Evolutionary conservation across 2,797 vertebrate species (phyloP), one percentile per base, ranked within the genome.

Genomic region (Nyctibius grandis): DNA sequence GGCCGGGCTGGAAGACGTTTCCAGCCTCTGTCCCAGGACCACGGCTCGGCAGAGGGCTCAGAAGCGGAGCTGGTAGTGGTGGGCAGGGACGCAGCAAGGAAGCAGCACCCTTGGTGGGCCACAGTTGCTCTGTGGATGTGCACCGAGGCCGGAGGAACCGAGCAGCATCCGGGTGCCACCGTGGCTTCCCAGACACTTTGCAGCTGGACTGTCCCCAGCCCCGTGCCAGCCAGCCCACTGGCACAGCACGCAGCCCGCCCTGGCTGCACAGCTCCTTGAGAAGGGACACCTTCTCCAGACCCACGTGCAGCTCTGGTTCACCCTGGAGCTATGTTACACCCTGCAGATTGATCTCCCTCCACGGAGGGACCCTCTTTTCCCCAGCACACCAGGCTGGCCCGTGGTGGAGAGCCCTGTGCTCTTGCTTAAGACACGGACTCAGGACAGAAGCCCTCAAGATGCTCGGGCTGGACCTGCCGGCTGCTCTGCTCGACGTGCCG

Each of bases 1-100:
- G 0, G 53, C 42, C 3, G 0, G 16, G 53, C 42, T 73, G 28
- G 57, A 25, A 57, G 70, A 6, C 0, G 1, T 15, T 6, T 20
- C 65, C 65, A 76, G 63, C 67, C 59, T 40, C 63, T 88, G 33
- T 36, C 3, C 42, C 38, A 22, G 42, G 64, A 59, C 45, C 54
- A 1, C 3, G 8, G 76, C 85, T 65, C 22, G 5, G 47, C 45
- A 20, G 10, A 23, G 54, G 38, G 9, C 19, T 79, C 9, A 1
- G 31, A 19, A 64, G 59, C 33, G 12, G 70, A 85, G 75, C 88
- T 31, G 53, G 42, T 4, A 59, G 31, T 47, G 40, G 40, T 1
- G 1, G 38, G 31, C 51, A 48, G 53, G 79, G 72, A 48, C 44
- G 57, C 51, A 57, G 87, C 23, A 13, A 48, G 69, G 68, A 53